A percentile compares a stretch with the other conserved stretches of the same genome.
phyloP scores from a whole-genome alignment of 37 sponge, comb jelly and placozoan genomes.

The Lycopodina hypogea region DNA sequence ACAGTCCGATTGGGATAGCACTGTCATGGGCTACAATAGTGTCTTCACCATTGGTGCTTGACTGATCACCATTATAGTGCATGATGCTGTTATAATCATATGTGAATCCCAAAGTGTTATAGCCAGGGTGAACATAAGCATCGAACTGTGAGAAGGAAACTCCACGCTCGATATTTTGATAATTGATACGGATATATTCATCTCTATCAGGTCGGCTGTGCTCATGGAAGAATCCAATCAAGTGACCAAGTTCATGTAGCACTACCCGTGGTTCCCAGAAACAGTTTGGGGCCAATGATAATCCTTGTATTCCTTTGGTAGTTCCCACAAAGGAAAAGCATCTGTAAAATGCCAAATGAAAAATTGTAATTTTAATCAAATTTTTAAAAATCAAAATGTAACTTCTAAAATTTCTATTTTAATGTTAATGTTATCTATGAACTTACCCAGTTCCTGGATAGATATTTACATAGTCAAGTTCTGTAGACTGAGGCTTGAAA shows the following conservation, averaged over 20 bases:
- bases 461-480: constrained; percentile 24
- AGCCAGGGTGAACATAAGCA: not conserved
- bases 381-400: not conserved
- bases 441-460: not conserved
- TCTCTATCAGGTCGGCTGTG: constrained; percentile 69
- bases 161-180: constrained; percentile 18
- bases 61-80: constrained; percentile 58
- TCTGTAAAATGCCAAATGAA: not conserved
- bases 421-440: not conserved
- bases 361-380: not conserved
- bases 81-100: constrained; percentile 87
- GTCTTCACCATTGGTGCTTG: constrained; percentile 5
- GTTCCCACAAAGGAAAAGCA: constrained; percentile 33
- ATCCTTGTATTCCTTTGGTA: constrained; percentile 1
- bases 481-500: constrained; percentile 26
- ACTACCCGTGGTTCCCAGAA: not conserved
- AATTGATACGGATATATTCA: constrained; percentile 34
- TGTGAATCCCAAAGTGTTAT: constrained; percentile 58
- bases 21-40: constrained; percentile 47
- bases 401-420: too few species aligned
- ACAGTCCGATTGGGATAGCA: constrained; percentile 52
- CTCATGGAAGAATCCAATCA: constrained; percentile 72
- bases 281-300: constrained; percentile 31
- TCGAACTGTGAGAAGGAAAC: not conserved
- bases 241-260: constrained; percentile 72